Evolutionary conservation across 2,797 vertebrate genomes (phyloP), one percentile per base, ranked within the genome.

Genomic region (Atherinosoma microstoma): DNA sequence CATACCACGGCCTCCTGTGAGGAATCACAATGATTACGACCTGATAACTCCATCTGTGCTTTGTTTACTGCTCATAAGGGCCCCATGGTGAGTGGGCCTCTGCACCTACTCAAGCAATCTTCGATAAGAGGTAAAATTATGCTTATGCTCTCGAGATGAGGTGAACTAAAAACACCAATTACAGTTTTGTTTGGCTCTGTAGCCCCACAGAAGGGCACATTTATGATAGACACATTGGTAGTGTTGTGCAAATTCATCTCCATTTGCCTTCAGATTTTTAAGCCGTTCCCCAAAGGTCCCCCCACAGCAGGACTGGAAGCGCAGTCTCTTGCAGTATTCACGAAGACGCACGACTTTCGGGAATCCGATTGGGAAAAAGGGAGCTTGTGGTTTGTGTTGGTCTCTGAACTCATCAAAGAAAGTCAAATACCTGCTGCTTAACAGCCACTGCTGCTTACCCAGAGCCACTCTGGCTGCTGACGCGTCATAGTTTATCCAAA

Each of bases 401-500:
- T 66, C 62, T 58, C 69, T 2, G 8, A 47, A 58, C 72, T 78
- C 49, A 67, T 74, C 60, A 40, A 67, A 58, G 65, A 38, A 66
- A 64, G 58, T 54, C 67, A 61, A 75, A 78, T 75, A 76, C 47
- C 63, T 67, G 51, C 58, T 24, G 29, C 9, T 5, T 53, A 58
- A 60, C 72, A 1, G 35, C 57, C 4, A 5, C 53, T 10, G 36
- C 36, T 27, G 66, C 90, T 92, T 95, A 98, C 97, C 97, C 54
- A 98, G 93, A 82, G 97, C 97, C 89, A 98, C 97, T 94, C 97
- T 94, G 82, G 97, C 97, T 68, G 97, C 97, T n/a, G 97, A 98
- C 27, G 97, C 97, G 71, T 98, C 97, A 9, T 98, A 98, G 92
- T 98, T 98, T 92, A 98, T 98, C 97, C 97, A 98, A 94, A 98